These are phyloP conservation scores for Sinohyriopsis cumingii DNA, from an alignment of 2,888 invertebrate genomes.

Conservation along the genomic window DNA sequence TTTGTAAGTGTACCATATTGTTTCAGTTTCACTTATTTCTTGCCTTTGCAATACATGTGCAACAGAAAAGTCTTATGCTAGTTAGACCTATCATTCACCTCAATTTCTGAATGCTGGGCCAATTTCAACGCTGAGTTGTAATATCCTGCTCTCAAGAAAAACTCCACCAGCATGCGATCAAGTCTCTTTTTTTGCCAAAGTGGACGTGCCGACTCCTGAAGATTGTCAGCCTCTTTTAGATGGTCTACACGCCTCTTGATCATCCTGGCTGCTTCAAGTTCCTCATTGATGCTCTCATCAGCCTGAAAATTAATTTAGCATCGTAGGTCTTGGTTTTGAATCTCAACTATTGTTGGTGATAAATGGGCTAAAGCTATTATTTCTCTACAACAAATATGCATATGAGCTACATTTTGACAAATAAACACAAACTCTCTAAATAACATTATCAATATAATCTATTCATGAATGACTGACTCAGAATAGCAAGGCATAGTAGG, in stretches of 20 bases:
- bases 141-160: conserved; percentile 94
- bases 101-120: conserved; percentile 81
- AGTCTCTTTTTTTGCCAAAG: conserved; percentile 90
- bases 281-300: conserved; percentile 93
- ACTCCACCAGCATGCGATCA: conserved; percentile 97
- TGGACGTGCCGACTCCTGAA: conserved; percentile 72
- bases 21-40: no score
- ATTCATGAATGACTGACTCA: no score
- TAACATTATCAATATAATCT: no score
- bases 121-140: conserved; percentile 93
- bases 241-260: conserved; percentile 95
- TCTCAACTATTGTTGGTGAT: no score
- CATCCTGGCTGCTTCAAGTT: conserved; percentile 89
- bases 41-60: background rate
- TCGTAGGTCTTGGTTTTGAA: no score
- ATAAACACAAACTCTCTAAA: no score
- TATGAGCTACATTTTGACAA: no score
- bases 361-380: no score
- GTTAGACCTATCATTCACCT: conserved; percentile 52
- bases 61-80: background rate
- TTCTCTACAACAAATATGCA: no score
- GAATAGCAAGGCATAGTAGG: no score
- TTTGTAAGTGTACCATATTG: no score
- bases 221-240: conserved; percentile 79
- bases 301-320: conserved; percentile 74